phyloP scores from a whole-genome alignment of 2,797 vertebrate species.

The Falco berigora region DNA sequence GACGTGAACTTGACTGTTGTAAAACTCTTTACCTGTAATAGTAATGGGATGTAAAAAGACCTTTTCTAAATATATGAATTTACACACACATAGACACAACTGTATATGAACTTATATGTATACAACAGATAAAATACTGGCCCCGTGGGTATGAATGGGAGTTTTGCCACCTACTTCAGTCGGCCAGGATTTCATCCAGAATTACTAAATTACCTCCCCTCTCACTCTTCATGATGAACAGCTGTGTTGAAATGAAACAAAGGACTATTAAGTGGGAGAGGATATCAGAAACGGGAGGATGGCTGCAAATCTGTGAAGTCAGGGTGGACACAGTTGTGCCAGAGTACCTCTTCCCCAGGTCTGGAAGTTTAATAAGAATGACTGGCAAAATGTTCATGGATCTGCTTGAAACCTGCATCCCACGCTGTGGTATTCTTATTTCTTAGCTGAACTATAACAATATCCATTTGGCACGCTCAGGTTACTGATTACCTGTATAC shows the following conservation, averaged over 20 bases:
- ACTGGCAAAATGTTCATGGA: background rate
- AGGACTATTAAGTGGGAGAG: constrained; percentile 27
- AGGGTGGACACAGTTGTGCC: background rate
- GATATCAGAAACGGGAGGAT: constrained; percentile 11
- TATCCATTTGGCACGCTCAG: background rate
- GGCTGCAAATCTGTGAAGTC: background rate
- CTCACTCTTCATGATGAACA: constrained; percentile 38
- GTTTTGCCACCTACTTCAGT: constrained; percentile 40
- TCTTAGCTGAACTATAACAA: background rate
- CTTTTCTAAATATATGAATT: background rate
- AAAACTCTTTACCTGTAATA: background rate
- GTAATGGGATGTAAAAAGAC: background rate
- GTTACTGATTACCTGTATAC: background rate
- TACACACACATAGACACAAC: background rate
- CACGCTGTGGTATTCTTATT: background rate
- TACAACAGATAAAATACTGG: constrained; percentile 6
- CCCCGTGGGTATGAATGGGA: background rate
- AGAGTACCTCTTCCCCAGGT: background rate
- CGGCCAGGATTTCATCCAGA: constrained; percentile 45
- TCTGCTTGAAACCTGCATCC: background rate
- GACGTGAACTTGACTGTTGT: background rate
- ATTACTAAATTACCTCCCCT: constrained; percentile 58
- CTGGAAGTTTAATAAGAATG: background rate
- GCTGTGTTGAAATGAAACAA: constrained; percentile 58
- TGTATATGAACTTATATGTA: background rate